Conservation (phyloP, 1,140 invertebrate species). For the Fopius arisanus region DNA sequence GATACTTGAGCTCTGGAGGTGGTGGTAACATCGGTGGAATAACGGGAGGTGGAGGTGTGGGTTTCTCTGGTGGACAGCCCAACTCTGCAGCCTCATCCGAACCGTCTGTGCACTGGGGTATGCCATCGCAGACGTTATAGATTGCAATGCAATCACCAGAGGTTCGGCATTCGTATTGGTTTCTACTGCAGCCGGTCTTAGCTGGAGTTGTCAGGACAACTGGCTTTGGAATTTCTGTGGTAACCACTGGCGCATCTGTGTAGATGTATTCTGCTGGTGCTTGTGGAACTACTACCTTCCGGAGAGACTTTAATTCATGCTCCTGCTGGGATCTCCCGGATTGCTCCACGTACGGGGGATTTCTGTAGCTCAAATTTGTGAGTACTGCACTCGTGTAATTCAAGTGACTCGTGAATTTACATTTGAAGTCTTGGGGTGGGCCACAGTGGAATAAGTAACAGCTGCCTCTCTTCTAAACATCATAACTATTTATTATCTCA, state of each 20-base stretch:
- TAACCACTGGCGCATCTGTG: conserved; percentile 40
- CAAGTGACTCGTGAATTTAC: conserved; percentile 88
- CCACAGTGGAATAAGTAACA: conserved; percentile 94
- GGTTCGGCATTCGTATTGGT: conserved; percentile 87
- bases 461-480: conserved; percentile 83
- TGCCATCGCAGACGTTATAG: conserved; percentile 95
- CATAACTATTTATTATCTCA: no score
- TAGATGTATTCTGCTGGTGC: conserved; percentile 46
- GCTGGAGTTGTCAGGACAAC: conserved; percentile 45
- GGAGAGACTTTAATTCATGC: conserved; percentile 78
- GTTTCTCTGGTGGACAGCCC: conserved; percentile 71
- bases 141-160: conserved; percentile 92
- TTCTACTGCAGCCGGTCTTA: conserved; percentile 71
- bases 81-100: conserved; percentile 88
- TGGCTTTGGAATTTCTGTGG: conserved; percentile 39
- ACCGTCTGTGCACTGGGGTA: conserved; percentile 90
- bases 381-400: conserved; percentile 90
- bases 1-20: conserved; percentile 48
- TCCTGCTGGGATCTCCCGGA: conserved; percentile 81
- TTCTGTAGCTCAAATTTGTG: conserved; percentile 67
- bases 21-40: conserved; percentile 33
- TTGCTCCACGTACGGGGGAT: conserved; percentile 73
- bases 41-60: conserved; percentile 45
- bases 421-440: conserved; percentile 86
- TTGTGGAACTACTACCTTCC: conserved; percentile 50